A percentile compares a stretch with the other conserved stretches of the same genome.
These are phyloP conservation scores for Amphiduros pacificus DNA, from an alignment of 2,888 invertebrate species.

Conservation along the genomic window DNA sequence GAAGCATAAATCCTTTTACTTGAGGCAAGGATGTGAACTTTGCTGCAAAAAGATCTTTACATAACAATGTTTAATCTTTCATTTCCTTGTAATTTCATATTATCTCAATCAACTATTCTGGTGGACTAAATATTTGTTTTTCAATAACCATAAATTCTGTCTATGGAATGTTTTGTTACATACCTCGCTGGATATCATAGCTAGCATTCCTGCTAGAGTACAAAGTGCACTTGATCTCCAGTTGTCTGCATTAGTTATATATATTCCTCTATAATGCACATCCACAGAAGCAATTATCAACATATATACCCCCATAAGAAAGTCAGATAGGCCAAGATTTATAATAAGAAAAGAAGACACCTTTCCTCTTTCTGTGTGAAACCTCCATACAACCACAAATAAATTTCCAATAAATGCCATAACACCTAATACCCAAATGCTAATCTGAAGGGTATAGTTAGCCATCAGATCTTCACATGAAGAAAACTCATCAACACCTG, in stretches of 20 bases:
- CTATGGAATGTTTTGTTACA: too few species aligned
- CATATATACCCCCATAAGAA: slow-evolving; percentile 69
- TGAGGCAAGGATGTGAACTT: too few species aligned
- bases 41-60: slow-evolving; percentile 10
- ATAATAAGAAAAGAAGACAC: slow-evolving; percentile 60
- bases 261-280: slow-evolving; percentile 50
- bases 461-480: slow-evolving; percentile 36
- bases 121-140: too few species aligned
- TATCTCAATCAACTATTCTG: too few species aligned
- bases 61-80: too few species aligned
- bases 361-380: slow-evolving; percentile 58
- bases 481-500: slow-evolving; percentile 33
- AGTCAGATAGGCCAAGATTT: slow-evolving; percentile 68
- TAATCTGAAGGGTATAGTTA: slow-evolving; percentile 42
- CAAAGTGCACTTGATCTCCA: slow-evolving; percentile 52
- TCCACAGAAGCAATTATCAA: slow-evolving; percentile 60
- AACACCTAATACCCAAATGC: slow-evolving; percentile 68
- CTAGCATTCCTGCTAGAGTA: slow-evolving; percentile 51
- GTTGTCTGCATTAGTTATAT: slow-evolving; percentile 49
- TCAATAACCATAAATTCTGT: too few species aligned
- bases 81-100: too few species aligned
- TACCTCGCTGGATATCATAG: slow-evolving; percentile 58
- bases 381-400: slow-evolving; percentile 60
- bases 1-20: too few species aligned
- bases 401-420: slow-evolving; percentile 67